A percentile compares a stretch with the other conserved stretches of the same genome.
phyloP scores from a whole-genome alignment of 2,113 vertebrate species.

The Entomyzon cyanotis region DNA sequence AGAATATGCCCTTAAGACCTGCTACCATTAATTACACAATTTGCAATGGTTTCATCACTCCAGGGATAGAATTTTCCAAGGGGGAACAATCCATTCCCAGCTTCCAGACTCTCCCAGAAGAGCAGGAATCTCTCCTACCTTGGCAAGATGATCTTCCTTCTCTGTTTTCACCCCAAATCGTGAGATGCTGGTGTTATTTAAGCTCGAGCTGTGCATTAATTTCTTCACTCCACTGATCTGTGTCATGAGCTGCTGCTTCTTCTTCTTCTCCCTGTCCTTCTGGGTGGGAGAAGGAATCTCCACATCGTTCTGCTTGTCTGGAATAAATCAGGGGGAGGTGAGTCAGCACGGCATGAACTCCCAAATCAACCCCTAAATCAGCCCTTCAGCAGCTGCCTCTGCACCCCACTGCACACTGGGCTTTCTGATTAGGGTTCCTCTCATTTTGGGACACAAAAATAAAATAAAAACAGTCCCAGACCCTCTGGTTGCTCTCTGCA shows the following conservation, averaged over 20 bases:
- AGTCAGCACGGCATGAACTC: not conserved
- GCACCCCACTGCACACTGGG: not conserved
- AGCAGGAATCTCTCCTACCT: slow-evolving; percentile 72
- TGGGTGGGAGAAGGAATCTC: slow-evolving; percentile 95
- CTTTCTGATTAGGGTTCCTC: not conserved
- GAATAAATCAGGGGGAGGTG: not conserved
- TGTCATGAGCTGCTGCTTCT: slow-evolving; percentile 91
- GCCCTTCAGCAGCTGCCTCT: not conserved
- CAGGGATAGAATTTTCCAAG: not conserved
- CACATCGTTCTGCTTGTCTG: slow-evolving; percentile 98
- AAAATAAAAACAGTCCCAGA: too few species aligned
- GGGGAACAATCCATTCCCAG: not conserved
- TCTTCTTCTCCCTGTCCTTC: slow-evolving; percentile 93
- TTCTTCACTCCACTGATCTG: slow-evolving; percentile 97
- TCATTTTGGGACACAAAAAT: not conserved
- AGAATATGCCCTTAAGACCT: not conserved
- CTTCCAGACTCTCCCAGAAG: not conserved
- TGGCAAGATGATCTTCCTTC: slow-evolving; percentile 92
- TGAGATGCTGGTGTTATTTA: slow-evolving; percentile 85
- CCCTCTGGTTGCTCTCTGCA: not conserved
- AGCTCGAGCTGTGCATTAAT: slow-evolving; percentile 86
- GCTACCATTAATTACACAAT: not conserved
- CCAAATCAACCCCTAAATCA: not conserved
- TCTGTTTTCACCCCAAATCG: slow-evolving; percentile 96
- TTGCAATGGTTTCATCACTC: not conserved